phyloP scores from a whole-genome alignment of 1,140 invertebrate species.

The Portunus trituberculatus region DNA sequence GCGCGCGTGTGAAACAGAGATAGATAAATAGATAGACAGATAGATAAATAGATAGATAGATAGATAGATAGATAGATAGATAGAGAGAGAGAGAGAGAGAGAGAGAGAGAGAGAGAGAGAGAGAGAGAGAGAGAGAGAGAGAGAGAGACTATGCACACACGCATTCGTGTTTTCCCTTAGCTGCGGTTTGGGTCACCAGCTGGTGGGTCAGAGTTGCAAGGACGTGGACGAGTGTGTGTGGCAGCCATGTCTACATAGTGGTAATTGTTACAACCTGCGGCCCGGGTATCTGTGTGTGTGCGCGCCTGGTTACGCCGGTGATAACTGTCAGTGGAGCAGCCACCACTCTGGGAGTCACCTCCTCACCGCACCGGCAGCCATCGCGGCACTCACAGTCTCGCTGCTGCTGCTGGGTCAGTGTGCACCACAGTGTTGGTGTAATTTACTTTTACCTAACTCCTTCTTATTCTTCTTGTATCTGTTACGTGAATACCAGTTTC shows the following conservation, averaged over 20 bases:
- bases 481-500: too few relatives aligned
- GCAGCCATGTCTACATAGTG: constrained; percentile 44
- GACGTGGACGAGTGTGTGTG: constrained; percentile 55
- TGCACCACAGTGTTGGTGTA: background rate
- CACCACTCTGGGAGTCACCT: constrained; percentile 28
- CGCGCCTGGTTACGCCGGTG: background rate
- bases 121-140: background rate
- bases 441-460: background rate
- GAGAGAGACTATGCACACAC: too few relatives aligned
- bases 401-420: constrained; percentile 54
- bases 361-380: constrained; percentile 23
- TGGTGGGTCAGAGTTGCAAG: constrained; percentile 27
- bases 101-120: background rate
- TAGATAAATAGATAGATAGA: background rate
- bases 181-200: constrained; percentile 30
- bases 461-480: too few relatives aligned
- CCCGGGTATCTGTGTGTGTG: constrained; percentile 52
- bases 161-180: background rate
- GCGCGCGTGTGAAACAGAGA: background rate
- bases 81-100: background rate
- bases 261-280: constrained; percentile 49
- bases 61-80: background rate
- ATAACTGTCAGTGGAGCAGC: constrained; percentile 49
- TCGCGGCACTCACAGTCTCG: constrained; percentile 35
- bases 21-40: too few relatives aligned